Evolutionary conservation across 2,797 vertebrate genomes (phyloP), one percentile per base, ranked within the genome.

Genomic region (Pagetopsis macropterus): DNA sequence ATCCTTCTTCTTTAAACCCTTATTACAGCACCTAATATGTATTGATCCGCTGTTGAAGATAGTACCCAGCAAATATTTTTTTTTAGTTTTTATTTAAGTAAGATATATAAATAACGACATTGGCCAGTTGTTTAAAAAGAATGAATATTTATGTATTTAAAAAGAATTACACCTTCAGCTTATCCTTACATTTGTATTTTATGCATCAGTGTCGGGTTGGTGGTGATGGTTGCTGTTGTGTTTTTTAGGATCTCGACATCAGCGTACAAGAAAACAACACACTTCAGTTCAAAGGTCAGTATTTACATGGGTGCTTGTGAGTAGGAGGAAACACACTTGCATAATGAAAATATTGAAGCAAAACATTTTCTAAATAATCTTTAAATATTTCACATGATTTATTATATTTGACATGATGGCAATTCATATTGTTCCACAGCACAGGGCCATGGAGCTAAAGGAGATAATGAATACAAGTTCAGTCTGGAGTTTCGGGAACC

Each of bases 401-500:
- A 33, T 33, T 1, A 40, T 12, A 1, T 52, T 7, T 44, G 10
- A 60, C 23, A 41, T 23, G 21, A 52, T 23, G 11, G 3, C 4
- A 12, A 8, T 44, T 52, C 50, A 49, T 75, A 43, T 70, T 77
- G 23, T 61, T 76, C 41, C 59, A 78, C 76, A 99, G 98, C 96
- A 66, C 96, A 95, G 76, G 98, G 98, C 63, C 97, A 97, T 0
- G 98, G 98, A 72, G 98, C 98, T 44, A 98, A 98, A 94, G 98
- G 98, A 72, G 96, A 98, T 66, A 97, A 99, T 70, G 93, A 97
- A 58, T 99, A 99, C 9, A 89, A 95, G 86, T 99, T 99, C 92
- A 95, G 94, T 76, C 86, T 99, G 62, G 96, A 97, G 84, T 99
- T 99, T 78, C 90, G 97, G 4, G 94, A 96, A 60, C 88, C 93